A percentile compares a stretch with the other conserved stretches of the same genome.
Evolutionary conservation across 2,888 invertebrate genomes (phyloP).

Genomic region (Embidobia sp.): DNA sequence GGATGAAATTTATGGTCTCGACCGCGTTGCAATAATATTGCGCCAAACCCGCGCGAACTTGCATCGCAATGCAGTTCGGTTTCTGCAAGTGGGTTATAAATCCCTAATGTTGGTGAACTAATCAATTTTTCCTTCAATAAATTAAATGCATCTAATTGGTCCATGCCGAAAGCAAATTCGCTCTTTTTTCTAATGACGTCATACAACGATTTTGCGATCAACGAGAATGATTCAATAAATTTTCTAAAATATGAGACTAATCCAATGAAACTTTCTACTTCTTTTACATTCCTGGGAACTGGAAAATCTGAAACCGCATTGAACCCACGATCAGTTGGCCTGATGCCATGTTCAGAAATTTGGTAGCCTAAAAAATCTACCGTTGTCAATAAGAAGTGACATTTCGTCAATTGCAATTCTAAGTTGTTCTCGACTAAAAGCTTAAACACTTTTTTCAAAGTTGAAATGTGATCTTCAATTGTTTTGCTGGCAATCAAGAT

Average conservation of each 20-base stretch:
- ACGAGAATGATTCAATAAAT: slow-evolving; percentile 18
- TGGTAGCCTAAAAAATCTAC: slow-evolving; percentile 74
- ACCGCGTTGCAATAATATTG: slow-evolving; percentile 9
- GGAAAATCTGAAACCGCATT: slow-evolving; percentile 69
- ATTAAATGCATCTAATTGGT: slow-evolving; percentile 1
- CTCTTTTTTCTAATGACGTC: background rate
- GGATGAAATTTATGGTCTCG: slow-evolving; percentile 17
- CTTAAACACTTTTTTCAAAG: slow-evolving; percentile 18
- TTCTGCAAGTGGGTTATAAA: slow-evolving; percentile 15
- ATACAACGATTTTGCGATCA: slow-evolving; percentile 22
- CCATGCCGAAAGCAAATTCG: background rate
- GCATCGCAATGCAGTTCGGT: slow-evolving; percentile 18
- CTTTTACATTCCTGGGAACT: slow-evolving; percentile 62
- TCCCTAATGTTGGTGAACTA: background rate
- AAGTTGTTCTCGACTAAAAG: slow-evolving; percentile 8
- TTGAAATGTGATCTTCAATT: background rate
- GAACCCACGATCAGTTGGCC: slow-evolving; percentile 70
- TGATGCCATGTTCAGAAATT: slow-evolving; percentile 68
- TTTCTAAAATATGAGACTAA: slow-evolving; percentile 17
- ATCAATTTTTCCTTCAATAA: background rate
- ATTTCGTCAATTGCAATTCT: slow-evolving; percentile 72
- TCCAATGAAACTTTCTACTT: slow-evolving; percentile 17
- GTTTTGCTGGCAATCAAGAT: slow-evolving; percentile 8
- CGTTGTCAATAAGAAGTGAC: slow-evolving; percentile 66
- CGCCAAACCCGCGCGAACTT: slow-evolving; percentile 4